Evolutionary conservation across 1,140 invertebrate genomes (phyloP), one percentile per base, ranked within the genome.

Genomic region (Papilio polytes): DNA sequence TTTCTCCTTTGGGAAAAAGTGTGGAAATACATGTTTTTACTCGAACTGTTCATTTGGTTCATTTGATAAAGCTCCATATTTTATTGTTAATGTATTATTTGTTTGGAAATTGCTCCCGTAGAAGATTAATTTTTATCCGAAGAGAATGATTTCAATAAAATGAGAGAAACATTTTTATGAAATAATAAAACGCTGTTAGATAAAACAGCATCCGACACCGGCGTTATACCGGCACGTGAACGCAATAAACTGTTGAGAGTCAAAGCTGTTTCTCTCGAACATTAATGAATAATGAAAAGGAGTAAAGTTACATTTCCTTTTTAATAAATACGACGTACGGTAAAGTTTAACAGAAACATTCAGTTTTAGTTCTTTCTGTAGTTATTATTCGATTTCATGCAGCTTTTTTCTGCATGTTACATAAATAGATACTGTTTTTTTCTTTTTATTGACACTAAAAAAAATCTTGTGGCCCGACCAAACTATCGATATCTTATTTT

Each of bases 261-360:
- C 63, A 70, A 70, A 70, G 63, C 63, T 70, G 63, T 70, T 70
- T 70, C 63, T 66, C 63, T 70, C 63, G 63, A 70, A 70, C 63
- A 31, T 31, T 70, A 70, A 70, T 70, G 63, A 70, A 70, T 70
- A 70, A 70, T 70, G 63, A 70, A 63, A 70, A 70, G 31, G 63
- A 70, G 26, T 66, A 15, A 66, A 31, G 59, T 70, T 70, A 31
- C 63, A 31, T 70, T 70, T 70, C 63, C 63, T 4, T 70, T 59
- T 70, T 70, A 31, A 26, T 26, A 31, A 70, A 31, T 15, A 15
- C 13, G 22, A 31, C 3, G 26, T 70, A 31, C 13, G 63, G 12
- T 31, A 70, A 70, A 70, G 26, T 70, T 31, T 31, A 31, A 66
- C 6, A 66, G n/a, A 4, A 20, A 56, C 6, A 48, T 48, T 13